Evolutionary conservation across 2,888 invertebrate species (phyloP), one percentile per base, ranked within the genome.

Genomic region (Neelides folsomi): DNA sequence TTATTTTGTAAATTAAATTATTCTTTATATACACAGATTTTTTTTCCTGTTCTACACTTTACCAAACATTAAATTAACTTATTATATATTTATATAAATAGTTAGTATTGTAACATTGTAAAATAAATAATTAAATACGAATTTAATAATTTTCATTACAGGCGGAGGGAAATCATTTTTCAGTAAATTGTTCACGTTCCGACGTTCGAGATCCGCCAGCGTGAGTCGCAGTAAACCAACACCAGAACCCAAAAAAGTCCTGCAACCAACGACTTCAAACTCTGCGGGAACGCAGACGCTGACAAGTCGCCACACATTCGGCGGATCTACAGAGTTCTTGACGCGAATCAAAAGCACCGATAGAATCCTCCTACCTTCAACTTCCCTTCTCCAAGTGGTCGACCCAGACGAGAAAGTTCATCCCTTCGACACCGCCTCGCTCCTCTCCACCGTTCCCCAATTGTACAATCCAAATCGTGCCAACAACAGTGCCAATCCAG

Each of bases 161-260:
- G 34, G n/a, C 44, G 38, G 20, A 55, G 59, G 53, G 48, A 59
- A 59, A 55, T 56, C 56, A 49, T 53, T 59, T 44, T 52, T 59
- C 47, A 59, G 59, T 49, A 56, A 57, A 50, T 53, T 59, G 49
- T 59, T 59, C 55, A 53, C 54, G 47, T 59, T 59, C 53, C 56
- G 59, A 41, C 59, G 59, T 40, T 57, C 59, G 16, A 56, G 45
- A 10, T 36, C 35, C 7, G 34, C 35, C 13, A 44, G 34, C 27
- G 27, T 20, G 44, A 45, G 36, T 15, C 45, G 15, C 6, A 35
- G n/a, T 2, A 15, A 27, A 16, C 12, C 19, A 10, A 12, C 34
- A 9, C 35, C 34, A 36, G 35, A 27, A 34, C 36, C 13, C 2
- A 9, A 45, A 20, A 10, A n/a, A 13, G 9, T 15, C 9, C 12